Evolutionary conservation across 2,888 invertebrate genomes (phyloP).

Genomic region (Bombylius discolor): DNA sequence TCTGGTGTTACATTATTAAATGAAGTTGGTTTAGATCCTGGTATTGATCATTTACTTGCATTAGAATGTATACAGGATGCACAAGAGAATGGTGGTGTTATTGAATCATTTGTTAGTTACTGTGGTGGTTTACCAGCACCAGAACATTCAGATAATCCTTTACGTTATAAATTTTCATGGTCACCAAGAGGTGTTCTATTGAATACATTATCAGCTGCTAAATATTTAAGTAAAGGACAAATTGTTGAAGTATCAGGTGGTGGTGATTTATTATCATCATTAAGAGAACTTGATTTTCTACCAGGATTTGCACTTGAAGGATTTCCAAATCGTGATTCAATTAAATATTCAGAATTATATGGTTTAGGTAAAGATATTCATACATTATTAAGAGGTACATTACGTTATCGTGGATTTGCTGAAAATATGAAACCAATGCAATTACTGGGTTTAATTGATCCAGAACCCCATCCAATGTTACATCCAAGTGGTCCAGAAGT

Average conservation of each 20-base stretch:
- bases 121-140: constrained; percentile 97
- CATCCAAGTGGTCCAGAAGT: constrained; percentile 92
- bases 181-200: constrained; percentile 85
- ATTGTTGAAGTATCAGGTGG: constrained; percentile 80
- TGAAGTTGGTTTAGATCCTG: constrained; percentile 95
- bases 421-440: constrained; percentile 80
- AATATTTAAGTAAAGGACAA: constrained; percentile 70
- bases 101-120: constrained; percentile 91
- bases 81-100: constrained; percentile 74
- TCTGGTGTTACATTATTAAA: constrained; percentile 90
- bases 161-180: constrained; percentile 93
- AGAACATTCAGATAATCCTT: constrained; percentile 82
- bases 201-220: constrained; percentile 81
- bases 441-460: constrained; percentile 74
- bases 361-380: constrained; percentile 71
- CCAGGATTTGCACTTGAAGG: constrained; percentile 96
- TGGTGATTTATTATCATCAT: constrained; percentile 76
- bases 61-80: constrained; percentile 93
- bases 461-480: constrained; percentile 73
- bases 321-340: constrained; percentile 93
- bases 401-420: constrained; percentile 83
- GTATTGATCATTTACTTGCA: constrained; percentile 95
- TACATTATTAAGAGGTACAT: constrained; percentile 85
- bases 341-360: constrained; percentile 74
- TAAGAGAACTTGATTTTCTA: constrained; percentile 71